Base-by-base conservation (phyloP, 2,888 invertebrate genomes). In the Aleiodes alternator region DNA sequence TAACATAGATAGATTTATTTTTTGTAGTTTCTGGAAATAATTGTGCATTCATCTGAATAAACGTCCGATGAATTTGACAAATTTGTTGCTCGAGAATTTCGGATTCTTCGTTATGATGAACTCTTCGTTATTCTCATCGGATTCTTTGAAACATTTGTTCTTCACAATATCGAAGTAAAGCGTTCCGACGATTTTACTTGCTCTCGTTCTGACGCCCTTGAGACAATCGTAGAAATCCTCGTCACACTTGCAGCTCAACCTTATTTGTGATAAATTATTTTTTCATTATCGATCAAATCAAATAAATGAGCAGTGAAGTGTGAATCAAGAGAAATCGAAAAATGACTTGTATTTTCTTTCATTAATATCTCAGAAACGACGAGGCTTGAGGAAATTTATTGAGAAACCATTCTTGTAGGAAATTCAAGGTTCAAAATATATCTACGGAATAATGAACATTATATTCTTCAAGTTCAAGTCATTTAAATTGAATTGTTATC, bases 151-250 rank as follows among this genome's bases (percentile, higher is more conserved):
- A 88, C 95, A 95, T 87, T 93, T 92, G 4, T 94, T 93, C 0
- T 93, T 92, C 43, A 95, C 89, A 78, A 95, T 91, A 84, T 94
- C 94, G 90, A 95, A 95, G 90, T 94, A 95, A 0, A 94, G 34
- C 29, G 69, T 72, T 16, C 72, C 76, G 4, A 72, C 69, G 3
- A 68, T 69, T 59, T 61, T 68, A 16, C 72, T 76, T 3, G 68
- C 50, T n/a, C 61, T 51, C n/a, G 68, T 61, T 29, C 50, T 12
- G 7, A 51, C 68, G n/a, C 56, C 55, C 68, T 76, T 76, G 8
- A 76, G 72, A 43, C 76, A 76, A 29, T 76, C 72, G 31, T 51
- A 69, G 12, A 76, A 76, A 31, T 29, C 16, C 43, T 69, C 68
- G n/a, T 76, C 76, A 55, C 76, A 76, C 12, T 66, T 12, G 14